phyloP scores from a whole-genome alignment of 2,888 invertebrate genomes.

The Netelia fuscicornis region DNA sequence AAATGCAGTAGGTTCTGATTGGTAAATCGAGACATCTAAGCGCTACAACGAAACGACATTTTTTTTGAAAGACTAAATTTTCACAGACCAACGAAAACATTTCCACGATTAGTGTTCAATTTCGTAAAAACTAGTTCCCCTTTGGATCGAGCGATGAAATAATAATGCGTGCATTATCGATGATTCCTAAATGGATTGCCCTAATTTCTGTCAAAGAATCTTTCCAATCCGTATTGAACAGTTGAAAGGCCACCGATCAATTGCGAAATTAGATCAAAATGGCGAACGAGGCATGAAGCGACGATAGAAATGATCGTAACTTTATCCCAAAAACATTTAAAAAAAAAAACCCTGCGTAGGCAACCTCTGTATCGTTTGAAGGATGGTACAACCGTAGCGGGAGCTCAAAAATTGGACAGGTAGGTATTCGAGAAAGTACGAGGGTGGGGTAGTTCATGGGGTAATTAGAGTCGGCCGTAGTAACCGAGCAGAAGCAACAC shows the following conservation, averaged over 20 bases:
- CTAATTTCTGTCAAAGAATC: neutral
- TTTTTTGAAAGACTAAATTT: neutral
- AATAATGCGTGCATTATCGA: too few species aligned
- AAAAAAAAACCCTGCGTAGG: neutral
- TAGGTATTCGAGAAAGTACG: slow-evolving; percentile 48
- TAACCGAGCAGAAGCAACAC: slow-evolving; percentile 31
- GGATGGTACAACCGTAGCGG: slow-evolving; percentile 10
- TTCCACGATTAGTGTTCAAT: neutral
- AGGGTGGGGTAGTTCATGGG: neutral
- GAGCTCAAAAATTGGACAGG: slow-evolving; percentile 55
- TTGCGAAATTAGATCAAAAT: neutral
- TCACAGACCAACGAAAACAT: neutral
- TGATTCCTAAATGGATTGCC: neutral
- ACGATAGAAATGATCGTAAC: neutral
- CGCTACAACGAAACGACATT: slow-evolving; percentile 7
- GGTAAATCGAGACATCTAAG: slow-evolving; percentile 17
- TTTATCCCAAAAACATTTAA: neutral
- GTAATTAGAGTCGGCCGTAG: slow-evolving; percentile 73
- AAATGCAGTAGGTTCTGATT: slow-evolving; percentile 17
- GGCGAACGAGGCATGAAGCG: neutral
- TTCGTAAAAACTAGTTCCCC: neutral
- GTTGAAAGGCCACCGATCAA: neutral
- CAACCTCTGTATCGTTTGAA: slow-evolving; percentile 34
- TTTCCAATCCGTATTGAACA: neutral
- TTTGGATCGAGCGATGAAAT: too few species aligned